phyloP scores from a whole-genome alignment of 2,797 vertebrate genomes.

The Argentina silus region DNA sequence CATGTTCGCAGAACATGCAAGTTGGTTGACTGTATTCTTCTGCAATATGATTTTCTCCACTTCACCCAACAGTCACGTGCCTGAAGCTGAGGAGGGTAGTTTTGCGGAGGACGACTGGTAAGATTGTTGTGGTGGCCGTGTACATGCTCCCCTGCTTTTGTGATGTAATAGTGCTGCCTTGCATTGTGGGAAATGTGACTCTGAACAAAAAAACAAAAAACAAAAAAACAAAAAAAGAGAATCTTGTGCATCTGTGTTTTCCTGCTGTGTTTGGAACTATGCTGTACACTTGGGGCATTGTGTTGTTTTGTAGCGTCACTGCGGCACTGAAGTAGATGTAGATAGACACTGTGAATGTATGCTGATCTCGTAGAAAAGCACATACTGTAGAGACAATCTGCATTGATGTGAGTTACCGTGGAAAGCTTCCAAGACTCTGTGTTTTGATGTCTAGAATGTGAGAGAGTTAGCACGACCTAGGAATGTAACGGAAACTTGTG shows the following conservation, averaged over 20 bases:
- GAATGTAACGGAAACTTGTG: conserved; percentile 20
- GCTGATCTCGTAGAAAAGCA: conserved; percentile 22
- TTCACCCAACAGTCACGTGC: conserved; percentile 87
- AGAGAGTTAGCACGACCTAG: conserved; percentile 15
- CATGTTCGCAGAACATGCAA: conserved; percentile 30
- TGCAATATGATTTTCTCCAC: conserved; percentile 69
- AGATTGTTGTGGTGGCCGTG: conserved; percentile 70
- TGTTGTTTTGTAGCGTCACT: background rate
- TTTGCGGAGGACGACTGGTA: conserved; percentile 94
- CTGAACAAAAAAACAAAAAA: conserved; percentile 33
- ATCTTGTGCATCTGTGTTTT: conserved; percentile 37
- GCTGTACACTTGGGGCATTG: background rate
- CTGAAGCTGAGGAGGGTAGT: conserved; percentile 93
- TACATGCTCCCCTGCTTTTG: conserved; percentile 64
- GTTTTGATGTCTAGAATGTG: background rate
- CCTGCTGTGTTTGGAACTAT: conserved; percentile 27
- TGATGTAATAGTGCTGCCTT: conserved; percentile 68
- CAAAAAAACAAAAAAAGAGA: background rate
- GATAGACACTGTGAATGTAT: conserved; percentile 2
- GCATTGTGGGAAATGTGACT: conserved; percentile 68
- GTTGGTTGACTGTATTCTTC: conserved; percentile 41
- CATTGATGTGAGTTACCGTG: background rate
- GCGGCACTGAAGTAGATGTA: background rate
- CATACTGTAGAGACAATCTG: background rate
- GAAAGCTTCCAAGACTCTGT: background rate